A percentile compares a stretch with the other conserved stretches of the same genome.
Evolutionary conservation across 2,888 invertebrate species (phyloP).

Genomic region (Eupithecia insigniata): DNA sequence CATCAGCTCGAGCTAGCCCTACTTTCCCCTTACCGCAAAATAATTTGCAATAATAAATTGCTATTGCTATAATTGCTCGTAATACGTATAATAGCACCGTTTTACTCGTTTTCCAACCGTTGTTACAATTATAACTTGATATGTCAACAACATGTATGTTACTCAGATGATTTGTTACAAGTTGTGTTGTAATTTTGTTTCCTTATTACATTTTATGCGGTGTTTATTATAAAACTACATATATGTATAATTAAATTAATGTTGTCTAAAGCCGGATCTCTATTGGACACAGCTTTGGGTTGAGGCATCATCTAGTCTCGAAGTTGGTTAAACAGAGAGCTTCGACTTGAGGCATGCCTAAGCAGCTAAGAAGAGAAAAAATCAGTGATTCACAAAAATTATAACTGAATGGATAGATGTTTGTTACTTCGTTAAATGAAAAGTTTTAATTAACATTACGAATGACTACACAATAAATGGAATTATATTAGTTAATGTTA

Average conservation of each 20-base stretch:
- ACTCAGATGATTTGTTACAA: neutral
- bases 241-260: neutral
- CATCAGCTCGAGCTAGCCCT: constrained; percentile 20
- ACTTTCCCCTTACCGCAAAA: constrained; percentile 39
- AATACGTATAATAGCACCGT: constrained; percentile 39
- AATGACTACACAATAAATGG: no score
- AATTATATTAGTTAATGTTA: no score
- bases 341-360: neutral
- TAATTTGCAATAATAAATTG: constrained; percentile 39
- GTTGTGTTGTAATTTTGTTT: neutral
- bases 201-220: neutral
- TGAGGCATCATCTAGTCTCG: neutral
- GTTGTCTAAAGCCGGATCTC: neutral
- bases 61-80: constrained; percentile 38
- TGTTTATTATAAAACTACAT: neutral
- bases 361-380: neutral
- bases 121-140: constrained; percentile 28
- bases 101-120: constrained; percentile 34
- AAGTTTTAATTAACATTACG: no score
- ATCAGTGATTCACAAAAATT: neutral
- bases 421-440: no score
- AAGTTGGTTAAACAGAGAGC: no score
- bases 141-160: constrained; percentile 22
- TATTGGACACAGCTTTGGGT: neutral
- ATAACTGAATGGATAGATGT: neutral